Conservation (phyloP, 2,797 vertebrate genomes). For the Megalops cyprinoides region DNA sequence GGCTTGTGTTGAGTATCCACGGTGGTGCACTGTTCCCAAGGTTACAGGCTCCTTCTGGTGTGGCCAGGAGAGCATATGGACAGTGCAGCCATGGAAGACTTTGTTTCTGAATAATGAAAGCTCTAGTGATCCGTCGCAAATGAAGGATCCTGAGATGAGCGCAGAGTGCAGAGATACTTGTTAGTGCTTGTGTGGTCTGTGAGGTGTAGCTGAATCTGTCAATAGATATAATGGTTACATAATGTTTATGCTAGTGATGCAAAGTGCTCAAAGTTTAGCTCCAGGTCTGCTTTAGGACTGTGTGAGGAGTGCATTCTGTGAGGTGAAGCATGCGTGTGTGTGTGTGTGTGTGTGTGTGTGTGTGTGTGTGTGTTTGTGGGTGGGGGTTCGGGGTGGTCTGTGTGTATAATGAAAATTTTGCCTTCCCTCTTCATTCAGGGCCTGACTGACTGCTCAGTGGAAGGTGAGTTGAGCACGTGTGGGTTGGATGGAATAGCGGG, state of each 20-base stretch:
- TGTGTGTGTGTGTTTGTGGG: too few species aligned
- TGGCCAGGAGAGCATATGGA: not conserved
- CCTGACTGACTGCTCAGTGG: conserved; percentile 54
- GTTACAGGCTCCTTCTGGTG: not conserved
- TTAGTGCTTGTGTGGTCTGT: too few species aligned
- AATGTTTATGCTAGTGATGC: too few species aligned
- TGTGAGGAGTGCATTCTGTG: too few species aligned
- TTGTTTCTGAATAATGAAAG: not conserved
- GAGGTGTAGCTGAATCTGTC: too few species aligned
- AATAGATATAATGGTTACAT: too few species aligned
- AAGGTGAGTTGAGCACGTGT: conserved; percentile 45
- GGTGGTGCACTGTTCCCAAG: conserved; percentile 35
- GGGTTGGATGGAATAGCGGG: not conserved
- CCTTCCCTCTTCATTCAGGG: conserved; percentile 48
- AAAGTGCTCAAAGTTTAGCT: too few species aligned
- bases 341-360: too few species aligned
- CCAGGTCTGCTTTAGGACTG: too few species aligned
- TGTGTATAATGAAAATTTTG: not conserved
- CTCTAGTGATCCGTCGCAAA: not conserved
- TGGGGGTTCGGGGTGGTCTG: too few species aligned
- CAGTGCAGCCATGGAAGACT: not conserved
- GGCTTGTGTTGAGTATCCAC: conserved; percentile 25
- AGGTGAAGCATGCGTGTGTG: too few species aligned
- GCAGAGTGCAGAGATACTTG: not conserved
- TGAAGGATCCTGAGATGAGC: not conserved